These are phyloP conservation scores for Tetramorium bicarinatum DNA, from an alignment of 2,888 invertebrate species.

Conservation along the genomic window DNA sequence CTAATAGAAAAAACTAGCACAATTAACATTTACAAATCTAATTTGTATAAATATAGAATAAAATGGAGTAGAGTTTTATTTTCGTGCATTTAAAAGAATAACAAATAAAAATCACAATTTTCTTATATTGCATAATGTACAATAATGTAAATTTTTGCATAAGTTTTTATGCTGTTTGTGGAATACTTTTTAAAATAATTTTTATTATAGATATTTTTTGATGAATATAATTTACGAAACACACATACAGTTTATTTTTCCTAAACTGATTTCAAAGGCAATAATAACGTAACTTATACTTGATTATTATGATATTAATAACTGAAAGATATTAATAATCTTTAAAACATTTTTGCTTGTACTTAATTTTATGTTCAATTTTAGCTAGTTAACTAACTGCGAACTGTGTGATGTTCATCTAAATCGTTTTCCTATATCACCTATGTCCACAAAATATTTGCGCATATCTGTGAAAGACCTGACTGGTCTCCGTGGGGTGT, in stretches of 20 bases:
- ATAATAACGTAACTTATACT: not conserved
- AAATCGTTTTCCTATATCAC: constrained; percentile 1
- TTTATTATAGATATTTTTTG: not conserved
- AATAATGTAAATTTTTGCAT: not conserved
- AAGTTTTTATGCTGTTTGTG: not conserved
- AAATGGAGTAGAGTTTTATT: not conserved
- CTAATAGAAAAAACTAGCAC: not conserved
- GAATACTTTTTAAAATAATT: not conserved
- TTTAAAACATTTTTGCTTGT: not conserved
- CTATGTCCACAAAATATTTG: constrained; percentile 45
- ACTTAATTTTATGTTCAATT: not conserved
- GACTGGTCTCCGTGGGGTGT: constrained; percentile 28
- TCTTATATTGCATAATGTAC: not conserved
- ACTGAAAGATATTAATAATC: not conserved
- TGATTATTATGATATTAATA: too few relatives aligned
- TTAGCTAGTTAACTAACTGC: not conserved
- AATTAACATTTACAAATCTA: constrained; percentile 18
- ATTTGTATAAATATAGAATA: too few relatives aligned
- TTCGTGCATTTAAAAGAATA: not conserved
- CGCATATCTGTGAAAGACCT: constrained; percentile 50
- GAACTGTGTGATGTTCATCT: not conserved
- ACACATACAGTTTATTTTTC: not conserved
- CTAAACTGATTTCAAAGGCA: not conserved
- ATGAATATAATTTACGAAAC: not conserved
- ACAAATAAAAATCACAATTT: not conserved